Percentiles rank a stretch among this genome's conserved stretches.
These are phyloP conservation scores for Achlya flavicornis DNA, from an alignment of 2,888 invertebrate species.

Conservation along the genomic window DNA sequence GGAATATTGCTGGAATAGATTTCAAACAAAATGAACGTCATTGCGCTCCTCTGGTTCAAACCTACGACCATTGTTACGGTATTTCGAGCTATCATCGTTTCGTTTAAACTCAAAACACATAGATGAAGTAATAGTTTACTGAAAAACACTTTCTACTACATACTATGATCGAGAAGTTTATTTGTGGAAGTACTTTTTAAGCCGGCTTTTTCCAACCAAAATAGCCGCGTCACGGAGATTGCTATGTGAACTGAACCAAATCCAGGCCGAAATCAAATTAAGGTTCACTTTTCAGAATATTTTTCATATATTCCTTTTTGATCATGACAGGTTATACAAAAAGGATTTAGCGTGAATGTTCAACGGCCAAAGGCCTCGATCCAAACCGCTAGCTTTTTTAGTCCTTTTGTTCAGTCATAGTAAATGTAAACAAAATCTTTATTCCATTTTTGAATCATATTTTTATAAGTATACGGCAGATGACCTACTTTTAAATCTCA, in stretches of 20 bases:
- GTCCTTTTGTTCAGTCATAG: not conserved
- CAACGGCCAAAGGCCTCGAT: constrained; percentile 3
- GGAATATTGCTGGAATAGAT: too few relatives aligned
- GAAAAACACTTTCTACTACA: not conserved
- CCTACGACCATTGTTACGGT: too few relatives aligned
- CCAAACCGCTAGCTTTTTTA: not conserved
- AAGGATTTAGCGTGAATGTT: constrained; percentile 1
- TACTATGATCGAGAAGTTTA: not conserved
- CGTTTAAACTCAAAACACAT: too few relatives aligned
- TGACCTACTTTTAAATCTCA: not conserved
- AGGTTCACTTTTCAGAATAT: constrained; percentile 5
- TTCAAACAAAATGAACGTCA: too few relatives aligned
- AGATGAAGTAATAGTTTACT: too few relatives aligned
- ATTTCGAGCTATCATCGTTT: too few relatives aligned
- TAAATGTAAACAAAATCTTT: constrained; percentile 8
- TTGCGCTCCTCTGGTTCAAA: too few relatives aligned
- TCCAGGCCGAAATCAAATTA: constrained; percentile 4
- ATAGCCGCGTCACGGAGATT: constrained; percentile 2
- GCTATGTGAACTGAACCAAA: not conserved
- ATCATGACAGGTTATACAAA: constrained; percentile 4
- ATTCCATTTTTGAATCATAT: constrained; percentile 2
- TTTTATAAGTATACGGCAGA: not conserved
- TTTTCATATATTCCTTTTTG: constrained; percentile 7
- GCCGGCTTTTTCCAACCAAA: not conserved
- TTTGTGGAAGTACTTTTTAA: not conserved